Conservation (phyloP, 2,888 invertebrate species). For the Chloromyia formosa region DNA sequence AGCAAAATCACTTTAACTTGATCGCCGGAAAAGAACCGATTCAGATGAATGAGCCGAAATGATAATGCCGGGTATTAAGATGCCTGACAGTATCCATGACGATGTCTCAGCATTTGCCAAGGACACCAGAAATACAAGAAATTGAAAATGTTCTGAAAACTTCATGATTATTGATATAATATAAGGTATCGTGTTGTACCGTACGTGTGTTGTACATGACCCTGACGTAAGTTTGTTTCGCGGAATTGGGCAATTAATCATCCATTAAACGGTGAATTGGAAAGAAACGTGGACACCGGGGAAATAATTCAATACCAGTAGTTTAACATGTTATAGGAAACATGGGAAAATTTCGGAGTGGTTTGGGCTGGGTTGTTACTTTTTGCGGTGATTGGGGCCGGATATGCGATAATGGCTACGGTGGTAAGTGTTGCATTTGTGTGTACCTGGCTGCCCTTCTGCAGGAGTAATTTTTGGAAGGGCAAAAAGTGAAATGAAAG, state of each 20-base stretch:
- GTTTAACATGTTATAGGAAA: background rate
- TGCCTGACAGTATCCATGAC: too few relatives aligned
- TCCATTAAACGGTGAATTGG: constrained; percentile 19
- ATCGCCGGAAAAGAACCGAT: constrained; percentile 18
- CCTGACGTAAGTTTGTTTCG: background rate
- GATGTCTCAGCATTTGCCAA: constrained; percentile 4
- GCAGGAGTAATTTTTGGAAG: too few relatives aligned
- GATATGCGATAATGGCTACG: too few relatives aligned
- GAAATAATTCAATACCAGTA: too few relatives aligned
- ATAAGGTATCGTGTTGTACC: too few relatives aligned
- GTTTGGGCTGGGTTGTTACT: too few relatives aligned
- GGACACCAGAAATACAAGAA: background rate
- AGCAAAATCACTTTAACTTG: background rate
- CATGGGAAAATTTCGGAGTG: background rate
- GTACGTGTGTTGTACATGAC: background rate
- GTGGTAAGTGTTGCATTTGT: too few relatives aligned
- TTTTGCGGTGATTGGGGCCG: too few relatives aligned
- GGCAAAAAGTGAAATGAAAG: too few relatives aligned
- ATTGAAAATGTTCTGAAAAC: background rate
- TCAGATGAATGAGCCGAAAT: constrained; percentile 21
- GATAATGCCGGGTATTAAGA: background rate
- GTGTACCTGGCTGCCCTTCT: too few relatives aligned
- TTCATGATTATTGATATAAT: background rate
- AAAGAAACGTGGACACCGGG: background rate
- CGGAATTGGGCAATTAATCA: constrained; percentile 28